phyloP scores from a whole-genome alignment of 2,113 vertebrate genomes.

The Trinectes maculatus region DNA sequence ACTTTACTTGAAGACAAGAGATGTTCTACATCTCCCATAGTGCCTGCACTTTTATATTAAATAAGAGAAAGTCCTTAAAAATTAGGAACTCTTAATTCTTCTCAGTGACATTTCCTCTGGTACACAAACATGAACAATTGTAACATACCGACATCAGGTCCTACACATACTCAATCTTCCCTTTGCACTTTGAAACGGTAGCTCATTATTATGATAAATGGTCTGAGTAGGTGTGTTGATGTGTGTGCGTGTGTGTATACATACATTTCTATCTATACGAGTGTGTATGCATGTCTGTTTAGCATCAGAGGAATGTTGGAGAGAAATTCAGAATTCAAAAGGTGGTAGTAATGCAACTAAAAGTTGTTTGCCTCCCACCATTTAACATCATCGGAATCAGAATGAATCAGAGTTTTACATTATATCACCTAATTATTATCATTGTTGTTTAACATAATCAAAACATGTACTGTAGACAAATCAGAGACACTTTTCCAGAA shows the following conservation, averaged over 20 bases:
- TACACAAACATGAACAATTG: constrained; percentile 50
- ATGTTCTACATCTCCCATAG: constrained; percentile 74
- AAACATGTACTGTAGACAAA: constrained; percentile 67
- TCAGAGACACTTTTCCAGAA: constrained; percentile 68
- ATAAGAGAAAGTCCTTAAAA: constrained; percentile 54
- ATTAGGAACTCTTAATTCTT: constrained; percentile 56
- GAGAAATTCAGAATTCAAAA: too few species aligned
- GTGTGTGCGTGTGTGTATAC: too few species aligned
- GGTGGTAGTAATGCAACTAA: too few species aligned
- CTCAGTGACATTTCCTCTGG: constrained; percentile 66
- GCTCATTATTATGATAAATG: constrained; percentile 58
- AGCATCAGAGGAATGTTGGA: too few species aligned
- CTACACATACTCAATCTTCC: constrained; percentile 64
- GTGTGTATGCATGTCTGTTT: too few species aligned
- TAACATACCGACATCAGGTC: constrained; percentile 72
- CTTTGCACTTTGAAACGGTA: constrained; percentile 82
- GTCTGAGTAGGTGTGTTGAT: too few species aligned
- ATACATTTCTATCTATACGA: too few species aligned
- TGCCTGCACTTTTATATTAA: constrained; percentile 81
- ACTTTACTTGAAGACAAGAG: constrained; percentile 77
- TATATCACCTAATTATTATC: constrained; percentile 40
- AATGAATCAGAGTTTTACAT: constrained; percentile 48
- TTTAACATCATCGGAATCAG: too few species aligned
- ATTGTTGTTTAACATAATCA: constrained; percentile 40
- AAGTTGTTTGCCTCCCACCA: too few species aligned